Evolutionary conservation across 2,888 invertebrate species (phyloP).

Genomic region (Autographa pulchrina): DNA sequence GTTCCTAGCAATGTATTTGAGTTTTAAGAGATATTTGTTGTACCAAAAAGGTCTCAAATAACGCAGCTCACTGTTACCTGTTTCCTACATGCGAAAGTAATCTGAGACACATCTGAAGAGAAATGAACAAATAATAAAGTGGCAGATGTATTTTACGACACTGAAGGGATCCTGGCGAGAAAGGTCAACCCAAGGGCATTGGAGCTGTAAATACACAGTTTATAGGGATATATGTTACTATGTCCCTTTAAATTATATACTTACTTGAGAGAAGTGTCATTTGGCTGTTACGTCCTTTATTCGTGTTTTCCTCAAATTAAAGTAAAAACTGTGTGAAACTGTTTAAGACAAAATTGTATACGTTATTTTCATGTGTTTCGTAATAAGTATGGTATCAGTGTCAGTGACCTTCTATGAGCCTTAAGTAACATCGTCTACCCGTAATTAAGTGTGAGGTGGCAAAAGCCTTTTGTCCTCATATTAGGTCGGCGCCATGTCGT

Average conservation of each 20-base stretch:
- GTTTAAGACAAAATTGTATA: too few species aligned
- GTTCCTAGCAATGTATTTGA: neutral
- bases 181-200: conserved; percentile 19
- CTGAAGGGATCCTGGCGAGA: conserved; percentile 8
- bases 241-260: neutral
- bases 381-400: neutral
- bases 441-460: neutral
- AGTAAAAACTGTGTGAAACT: too few species aligned
- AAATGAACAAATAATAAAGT: conserved; percentile 49
- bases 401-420: neutral
- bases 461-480: conserved; percentile 13
- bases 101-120: conserved; percentile 16
- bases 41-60: conserved; percentile 26
- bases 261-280: neutral
- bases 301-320: too few species aligned
- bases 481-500: conserved; percentile 6
- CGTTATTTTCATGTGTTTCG: neutral
- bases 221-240: conserved; percentile 8
- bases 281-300: neutral
- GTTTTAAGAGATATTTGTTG: neutral
- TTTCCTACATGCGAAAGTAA: conserved; percentile 26
- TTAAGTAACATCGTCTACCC: neutral
- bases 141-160: conserved; percentile 34
- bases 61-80: conserved; percentile 23
- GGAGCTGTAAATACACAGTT: conserved; percentile 11